Evolutionary conservation across 2,113 vertebrate genomes (phyloP).

Genomic region (Candoia aspera): DNA sequence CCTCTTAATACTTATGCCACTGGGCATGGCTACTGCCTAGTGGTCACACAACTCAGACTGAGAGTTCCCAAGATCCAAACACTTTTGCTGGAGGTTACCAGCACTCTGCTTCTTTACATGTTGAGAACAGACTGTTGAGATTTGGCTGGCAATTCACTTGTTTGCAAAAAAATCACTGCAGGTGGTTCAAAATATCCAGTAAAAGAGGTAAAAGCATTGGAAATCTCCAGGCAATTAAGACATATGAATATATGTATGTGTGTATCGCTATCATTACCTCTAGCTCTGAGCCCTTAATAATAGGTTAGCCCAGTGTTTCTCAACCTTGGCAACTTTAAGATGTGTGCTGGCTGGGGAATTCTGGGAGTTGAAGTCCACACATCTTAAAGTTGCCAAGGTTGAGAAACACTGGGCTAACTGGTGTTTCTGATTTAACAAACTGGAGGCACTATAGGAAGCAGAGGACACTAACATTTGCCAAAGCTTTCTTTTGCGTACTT

Average conservation of each 20-base stretch:
- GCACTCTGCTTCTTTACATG: background rate
- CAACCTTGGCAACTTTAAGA: no score
- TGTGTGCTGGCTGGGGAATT: no score
- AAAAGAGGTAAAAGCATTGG: constrained; percentile 44
- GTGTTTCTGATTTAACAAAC: background rate
- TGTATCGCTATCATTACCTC: constrained; percentile 35
- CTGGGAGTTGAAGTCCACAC: no score
- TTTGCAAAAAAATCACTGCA: constrained; percentile 40
- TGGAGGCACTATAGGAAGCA: accelerated
- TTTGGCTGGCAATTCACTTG: constrained; percentile 25
- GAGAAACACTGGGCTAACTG: background rate
- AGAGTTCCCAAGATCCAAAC: constrained; percentile 19
- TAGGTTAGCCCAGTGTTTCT: background rate
- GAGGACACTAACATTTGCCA: background rate
- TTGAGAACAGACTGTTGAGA: background rate
- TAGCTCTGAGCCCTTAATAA: background rate
- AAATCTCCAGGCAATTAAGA: constrained; percentile 56
- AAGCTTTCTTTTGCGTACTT: background rate
- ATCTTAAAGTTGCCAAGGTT: no score
- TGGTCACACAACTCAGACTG: background rate
- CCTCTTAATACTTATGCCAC: background rate
- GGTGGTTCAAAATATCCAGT: constrained; percentile 34
- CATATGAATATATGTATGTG: constrained; percentile 55
- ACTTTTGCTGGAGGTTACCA: background rate
- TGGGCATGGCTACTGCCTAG: constrained; percentile 8